Evolutionary conservation across 1,140 invertebrate genomes (phyloP), one percentile per base, ranked within the genome.

Genomic region (Coptotermes formosanus): DNA sequence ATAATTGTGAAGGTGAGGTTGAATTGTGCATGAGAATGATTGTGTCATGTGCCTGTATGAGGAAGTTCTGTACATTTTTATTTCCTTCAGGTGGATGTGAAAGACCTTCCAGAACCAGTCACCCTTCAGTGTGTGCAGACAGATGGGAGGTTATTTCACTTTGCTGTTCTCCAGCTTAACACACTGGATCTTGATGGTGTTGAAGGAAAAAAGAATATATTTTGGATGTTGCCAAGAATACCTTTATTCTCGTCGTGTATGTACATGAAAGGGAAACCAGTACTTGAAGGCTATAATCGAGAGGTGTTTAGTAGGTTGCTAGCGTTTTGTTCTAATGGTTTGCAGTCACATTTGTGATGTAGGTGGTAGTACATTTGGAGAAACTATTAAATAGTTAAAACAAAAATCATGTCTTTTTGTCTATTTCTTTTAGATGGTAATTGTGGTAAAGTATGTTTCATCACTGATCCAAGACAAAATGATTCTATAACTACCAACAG

Each of bases 81-180:
- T 89, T 88, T 85, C 92, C 92, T 55, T 87, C 90, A 95, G 94
- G 91, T 93, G 48, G 89, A 94, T 89, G 92, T 95, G 3, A 93
- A 93, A 88, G 91, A 93, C 87, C 91, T 96, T 82, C 94, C 95
- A 25, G 93, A 95, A 89, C 97, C 97, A n/a, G 91, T 98, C 82
- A 94, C 94, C 48, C 89, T 97, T 19, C 97, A 98, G 89, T 95
- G 95, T 89, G 92, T 98, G 87, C 95, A 97, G 83, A 94, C 95
- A 2, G 94, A 97, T 89, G 94, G 96, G 25, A 91, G 93, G 86
- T 90, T 91, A 14, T 96, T 96, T 89, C 94, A 97, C 89, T 97
- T 98, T 90, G 94, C 94, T 19, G 93, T 96, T 64, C 94, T 96
- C 87, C 96, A 98, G 91, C 91, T 98, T n/a, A 98, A 98, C 89